Evolutionary conservation across 2,888 invertebrate species (phyloP).

Genomic region (Cheilosia scutellata): DNA sequence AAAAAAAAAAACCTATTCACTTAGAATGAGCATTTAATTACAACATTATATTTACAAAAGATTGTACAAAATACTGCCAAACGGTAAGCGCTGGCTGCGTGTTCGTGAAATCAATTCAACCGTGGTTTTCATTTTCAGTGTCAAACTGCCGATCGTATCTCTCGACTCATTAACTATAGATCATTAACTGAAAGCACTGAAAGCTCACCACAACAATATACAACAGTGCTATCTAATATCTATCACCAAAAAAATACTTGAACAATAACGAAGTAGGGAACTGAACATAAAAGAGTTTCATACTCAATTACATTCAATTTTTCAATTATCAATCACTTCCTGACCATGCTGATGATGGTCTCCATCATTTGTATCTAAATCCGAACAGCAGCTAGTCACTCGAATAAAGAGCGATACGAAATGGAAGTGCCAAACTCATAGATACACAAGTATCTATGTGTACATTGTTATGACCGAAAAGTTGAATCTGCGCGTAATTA

Average conservation of each 20-base stretch:
- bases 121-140: conserved; percentile 63
- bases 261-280: conserved; percentile 1
- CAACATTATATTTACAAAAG: conserved; percentile 1
- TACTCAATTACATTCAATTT: conserved; percentile 59
- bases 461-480: not conserved
- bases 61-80: not conserved
- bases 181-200: conserved; percentile 36
- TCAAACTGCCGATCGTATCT: conserved; percentile 60
- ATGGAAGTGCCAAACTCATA: not conserved
- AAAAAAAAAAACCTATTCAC: not conserved
- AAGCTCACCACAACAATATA: not conserved
- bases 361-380: conserved; percentile 17
- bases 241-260: not conserved
- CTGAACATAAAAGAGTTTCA: conserved; percentile 28
- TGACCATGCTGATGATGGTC: conserved; percentile 25
- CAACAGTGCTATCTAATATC: not conserved
- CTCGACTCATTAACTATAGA: conserved; percentile 53
- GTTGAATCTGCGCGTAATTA: not conserved
- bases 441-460: not conserved
- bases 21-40: conserved; percentile 14
- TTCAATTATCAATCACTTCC: conserved; percentile 73
- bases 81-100: not conserved
- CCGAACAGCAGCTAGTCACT: conserved; percentile 10
- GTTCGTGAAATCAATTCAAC: conserved; percentile 49
- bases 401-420: conserved; percentile 2